A percentile compares a stretch with the other conserved stretches of the same genome.
Conservation (phyloP, 2,113 vertebrate species). For the Actenoides lindsayi region DNA sequence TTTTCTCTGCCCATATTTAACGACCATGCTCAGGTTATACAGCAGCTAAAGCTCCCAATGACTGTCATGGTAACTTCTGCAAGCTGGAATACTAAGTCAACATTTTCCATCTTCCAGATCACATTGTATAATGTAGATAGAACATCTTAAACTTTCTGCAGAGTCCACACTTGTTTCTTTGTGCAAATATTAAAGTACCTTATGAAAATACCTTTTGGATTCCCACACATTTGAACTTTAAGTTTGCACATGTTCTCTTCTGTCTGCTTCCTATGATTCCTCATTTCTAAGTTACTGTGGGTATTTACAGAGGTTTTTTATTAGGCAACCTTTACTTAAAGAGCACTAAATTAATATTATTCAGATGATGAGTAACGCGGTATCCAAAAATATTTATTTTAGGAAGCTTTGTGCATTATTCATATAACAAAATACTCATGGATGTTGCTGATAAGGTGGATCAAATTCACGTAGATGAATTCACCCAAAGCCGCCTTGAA, state of each 20-base stretch:
- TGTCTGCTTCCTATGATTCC: neutral
- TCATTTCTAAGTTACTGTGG: neutral
- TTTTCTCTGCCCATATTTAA: neutral
- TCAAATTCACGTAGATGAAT: neutral
- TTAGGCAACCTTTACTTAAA: conserved; percentile 16
- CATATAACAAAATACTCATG: neutral
- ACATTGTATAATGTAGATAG: neutral
- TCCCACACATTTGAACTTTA: neutral
- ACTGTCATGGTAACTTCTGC: neutral
- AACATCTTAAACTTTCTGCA: conserved; percentile 3
- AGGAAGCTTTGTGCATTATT: neutral
- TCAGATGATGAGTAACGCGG: neutral
- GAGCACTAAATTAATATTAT: neutral
- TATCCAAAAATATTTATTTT: neutral
- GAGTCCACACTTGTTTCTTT: neutral
- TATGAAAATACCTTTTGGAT: conserved; percentile 14
- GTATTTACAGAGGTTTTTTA: conserved; percentile 18
- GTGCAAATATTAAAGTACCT: conserved; percentile 33
- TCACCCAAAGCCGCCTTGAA: neutral
- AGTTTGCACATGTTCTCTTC: neutral
- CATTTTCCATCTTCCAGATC: neutral
- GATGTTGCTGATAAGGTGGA: neutral
- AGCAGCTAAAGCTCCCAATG: neutral
- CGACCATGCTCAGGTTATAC: neutral
- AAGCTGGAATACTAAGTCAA: neutral